Evolutionary conservation across 1,140 invertebrate genomes (phyloP).

Genomic region (Drosophila kanapiae): DNA sequence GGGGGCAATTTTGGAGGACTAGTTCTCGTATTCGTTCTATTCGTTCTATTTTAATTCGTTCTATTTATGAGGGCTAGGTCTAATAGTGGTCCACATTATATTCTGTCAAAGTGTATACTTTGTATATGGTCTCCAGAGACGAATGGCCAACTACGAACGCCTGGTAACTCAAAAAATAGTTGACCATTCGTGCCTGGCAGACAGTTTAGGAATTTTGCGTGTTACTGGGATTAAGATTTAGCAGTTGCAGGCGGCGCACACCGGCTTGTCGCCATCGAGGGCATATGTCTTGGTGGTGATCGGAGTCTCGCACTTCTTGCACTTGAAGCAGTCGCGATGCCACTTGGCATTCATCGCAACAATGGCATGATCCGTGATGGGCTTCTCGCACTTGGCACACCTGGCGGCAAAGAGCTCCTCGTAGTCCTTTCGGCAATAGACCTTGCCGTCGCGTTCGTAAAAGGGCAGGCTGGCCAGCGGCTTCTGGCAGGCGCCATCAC

Average conservation of each 20-base stretch:
- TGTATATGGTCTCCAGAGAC: conserved; percentile 2
- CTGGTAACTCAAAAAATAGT: background rate
- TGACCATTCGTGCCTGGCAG: background rate
- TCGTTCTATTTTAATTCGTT: too few relatives aligned
- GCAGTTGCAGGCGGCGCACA: conserved; percentile 86
- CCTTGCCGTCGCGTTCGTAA: conserved; percentile 89
- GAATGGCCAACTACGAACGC: conserved; percentile 43
- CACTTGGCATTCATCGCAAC: conserved; percentile 89
- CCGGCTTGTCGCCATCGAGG: conserved; percentile 87
- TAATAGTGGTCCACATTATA: background rate
- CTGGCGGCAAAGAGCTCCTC: conserved; percentile 92
- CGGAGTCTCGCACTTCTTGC: conserved; percentile 88
- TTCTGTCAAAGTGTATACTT: background rate
- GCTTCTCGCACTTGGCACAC: conserved; percentile 90
- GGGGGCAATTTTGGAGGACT: background rate
- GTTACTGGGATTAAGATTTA: background rate
- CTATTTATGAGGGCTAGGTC: background rate
- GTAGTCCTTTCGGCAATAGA: conserved; percentile 91
- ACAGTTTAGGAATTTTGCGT: background rate
- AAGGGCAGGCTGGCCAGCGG: conserved; percentile 90
- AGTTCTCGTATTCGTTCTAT: background rate
- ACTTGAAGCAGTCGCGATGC: conserved; percentile 90
- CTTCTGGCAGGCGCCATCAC: conserved; percentile 89
- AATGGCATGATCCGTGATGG: conserved; percentile 90
- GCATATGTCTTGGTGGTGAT: conserved; percentile 87